phyloP scores from a whole-genome alignment of 2,888 invertebrate species.

The Bhutanitis thaidina region DNA sequence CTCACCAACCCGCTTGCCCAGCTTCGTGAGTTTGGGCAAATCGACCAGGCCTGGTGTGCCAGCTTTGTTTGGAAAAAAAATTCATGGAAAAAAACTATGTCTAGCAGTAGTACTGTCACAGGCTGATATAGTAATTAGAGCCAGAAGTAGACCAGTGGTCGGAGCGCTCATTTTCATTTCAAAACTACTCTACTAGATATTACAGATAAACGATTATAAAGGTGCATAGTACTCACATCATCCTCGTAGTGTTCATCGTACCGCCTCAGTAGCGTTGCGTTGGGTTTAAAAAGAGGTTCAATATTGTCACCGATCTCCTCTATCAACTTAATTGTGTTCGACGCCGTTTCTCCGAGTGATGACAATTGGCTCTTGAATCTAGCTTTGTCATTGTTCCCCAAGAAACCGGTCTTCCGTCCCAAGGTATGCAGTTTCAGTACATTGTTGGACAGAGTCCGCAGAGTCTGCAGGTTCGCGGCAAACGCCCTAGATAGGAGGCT shows the following conservation, averaged over 20 bases:
- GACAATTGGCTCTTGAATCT: conserved; percentile 79
- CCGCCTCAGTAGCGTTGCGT: conserved; percentile 46
- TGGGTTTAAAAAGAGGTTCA: conserved; percentile 55
- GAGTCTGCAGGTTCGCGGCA: conserved; percentile 76
- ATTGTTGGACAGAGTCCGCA: conserved; percentile 79
- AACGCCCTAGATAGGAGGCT: conserved; percentile 66
- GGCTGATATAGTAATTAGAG: too few relatives aligned
- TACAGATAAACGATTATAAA: too few relatives aligned
- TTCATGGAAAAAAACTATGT: too few relatives aligned
- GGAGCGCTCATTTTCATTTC: too few relatives aligned
- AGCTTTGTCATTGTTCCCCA: conserved; percentile 75
- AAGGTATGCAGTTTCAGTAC: conserved; percentile 81
- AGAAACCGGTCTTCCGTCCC: conserved; percentile 79
- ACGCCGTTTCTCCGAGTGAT: conserved; percentile 77
- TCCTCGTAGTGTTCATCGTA: conserved; percentile 37
- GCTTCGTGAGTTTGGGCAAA: too few relatives aligned
- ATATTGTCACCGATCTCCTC: conserved; percentile 77
- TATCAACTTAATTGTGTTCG: conserved; percentile 76
- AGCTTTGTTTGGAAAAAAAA: too few relatives aligned
- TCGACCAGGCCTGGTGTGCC: too few relatives aligned
- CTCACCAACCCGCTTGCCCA: too few relatives aligned
- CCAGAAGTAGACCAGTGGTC: too few relatives aligned
- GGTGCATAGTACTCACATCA: conserved; percentile 49
- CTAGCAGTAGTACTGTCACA: too few relatives aligned
- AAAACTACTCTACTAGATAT: too few relatives aligned